Conservation (phyloP, 2,113 vertebrate species). For the Callipepla squamata region DNA sequence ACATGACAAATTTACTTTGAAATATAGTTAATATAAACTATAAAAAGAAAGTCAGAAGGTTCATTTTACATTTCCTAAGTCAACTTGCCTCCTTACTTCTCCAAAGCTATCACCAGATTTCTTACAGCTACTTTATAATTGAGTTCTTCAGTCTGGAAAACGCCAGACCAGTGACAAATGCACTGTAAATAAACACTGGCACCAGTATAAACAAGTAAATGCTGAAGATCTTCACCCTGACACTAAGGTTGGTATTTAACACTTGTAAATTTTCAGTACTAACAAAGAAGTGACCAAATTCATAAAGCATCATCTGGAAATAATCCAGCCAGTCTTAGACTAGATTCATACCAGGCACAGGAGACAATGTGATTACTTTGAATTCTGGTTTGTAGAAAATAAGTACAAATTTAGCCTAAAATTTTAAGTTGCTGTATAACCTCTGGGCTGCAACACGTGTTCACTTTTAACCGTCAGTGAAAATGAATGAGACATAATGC, state of each 20-base stretch:
- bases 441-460: not conserved
- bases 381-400: not conserved
- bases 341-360: not conserved
- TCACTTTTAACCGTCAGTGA: not conserved
- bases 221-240: not conserved
- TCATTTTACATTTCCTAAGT: not conserved
- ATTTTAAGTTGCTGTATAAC: not conserved
- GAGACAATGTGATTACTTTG: not conserved
- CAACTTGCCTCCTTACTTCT: not conserved
- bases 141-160: not conserved
- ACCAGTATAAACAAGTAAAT: not conserved
- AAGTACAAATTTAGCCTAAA: not conserved
- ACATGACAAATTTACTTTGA: not conserved
- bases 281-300: not conserved
- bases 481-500: not conserved
- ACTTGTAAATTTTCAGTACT: not conserved
- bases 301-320: not conserved
- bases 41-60: not conserved
- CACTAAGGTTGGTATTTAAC: not conserved
- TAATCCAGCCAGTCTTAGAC: not conserved
- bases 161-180: not conserved
- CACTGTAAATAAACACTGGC: not conserved
- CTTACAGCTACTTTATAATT: not conserved
- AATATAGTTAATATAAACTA: not conserved
- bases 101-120: not conserved